Evolutionary conservation across 2,888 invertebrate genomes (phyloP), one percentile per base, ranked within the genome.

Genomic region (Villa cingulata): DNA sequence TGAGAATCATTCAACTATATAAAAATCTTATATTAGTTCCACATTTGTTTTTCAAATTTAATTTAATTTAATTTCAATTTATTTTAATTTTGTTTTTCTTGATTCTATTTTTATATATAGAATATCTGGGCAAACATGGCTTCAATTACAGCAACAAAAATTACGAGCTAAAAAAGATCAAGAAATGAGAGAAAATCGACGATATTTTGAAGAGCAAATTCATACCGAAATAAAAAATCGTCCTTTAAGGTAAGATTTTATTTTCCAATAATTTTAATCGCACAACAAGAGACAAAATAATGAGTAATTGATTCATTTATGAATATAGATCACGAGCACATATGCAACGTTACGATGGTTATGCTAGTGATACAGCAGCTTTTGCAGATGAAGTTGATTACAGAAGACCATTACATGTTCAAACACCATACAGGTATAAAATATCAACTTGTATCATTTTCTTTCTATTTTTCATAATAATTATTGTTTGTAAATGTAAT

Each of bases 101-200:
- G n/a, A 29, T 32, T 9, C 16, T 36, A n/a, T 16, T 16, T 36
- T 16, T 36, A 36, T n/a, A 4, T 58, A 70, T 51, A 68, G 66
- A 37, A 68, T 68, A 53, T 70, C 72, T n/a, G 75, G 75, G 20
- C 70, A 81, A 54, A 82, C 86, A 47, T 88, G 87, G 87, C 73
- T 88, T 52, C 86, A 86, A 66, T 74, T 82, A 54, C 87, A 88
- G 62, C 87, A 88, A 62, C 77, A 84, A 63, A 86, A 86, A 63
- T 73, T 88, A 41, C 76, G 84, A 43, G 86, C 86, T 57, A 75
- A 83, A 56, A 76, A 80, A 58, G 86, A 86, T 63, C 79, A 81
- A 51, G 75, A 83, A 62, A 75, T 81, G 65, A 73, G 81, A 52
- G 81, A 82, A 60, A 83, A 85, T 65, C 75, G 78, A 55, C 75